Conservation (phyloP, 2,113 vertebrate species). For the Verasper variegatus region DNA sequence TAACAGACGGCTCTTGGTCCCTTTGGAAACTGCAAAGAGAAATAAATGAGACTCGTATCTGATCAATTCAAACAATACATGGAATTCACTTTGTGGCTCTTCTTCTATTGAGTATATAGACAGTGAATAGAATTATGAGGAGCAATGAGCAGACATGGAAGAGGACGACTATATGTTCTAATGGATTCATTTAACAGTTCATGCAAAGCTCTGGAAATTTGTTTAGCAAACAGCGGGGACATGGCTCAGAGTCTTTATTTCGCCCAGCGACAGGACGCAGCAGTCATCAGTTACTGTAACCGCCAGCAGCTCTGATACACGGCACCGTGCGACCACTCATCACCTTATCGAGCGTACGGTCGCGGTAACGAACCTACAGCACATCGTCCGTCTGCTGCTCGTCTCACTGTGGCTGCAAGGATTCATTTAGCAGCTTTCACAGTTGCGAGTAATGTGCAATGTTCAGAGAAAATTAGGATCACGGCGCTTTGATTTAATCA, state of each 20-base stretch:
- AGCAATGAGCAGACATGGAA: not conserved
- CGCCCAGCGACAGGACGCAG: not conserved
- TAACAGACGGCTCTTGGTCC: not conserved
- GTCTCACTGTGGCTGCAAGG: not conserved
- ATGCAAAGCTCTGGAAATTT: not conserved
- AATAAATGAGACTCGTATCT: not conserved
- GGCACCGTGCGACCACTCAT: too few relatives aligned
- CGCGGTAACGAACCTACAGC: not conserved
- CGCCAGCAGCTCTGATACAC: too few relatives aligned
- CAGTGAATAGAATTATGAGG: too few relatives aligned
- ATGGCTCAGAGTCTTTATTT: constrained; percentile 4
- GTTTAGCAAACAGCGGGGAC: not conserved
- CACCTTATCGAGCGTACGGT: too few relatives aligned
- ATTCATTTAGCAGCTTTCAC: not conserved
- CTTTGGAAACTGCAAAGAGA: not conserved
- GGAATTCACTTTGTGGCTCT: too few relatives aligned
- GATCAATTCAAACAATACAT: not conserved
- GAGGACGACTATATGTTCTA: not conserved
- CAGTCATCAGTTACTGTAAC: not conserved
- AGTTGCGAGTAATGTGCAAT: not conserved
- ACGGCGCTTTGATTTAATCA: too few relatives aligned
- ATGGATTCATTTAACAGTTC: not conserved
- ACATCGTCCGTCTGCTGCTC: not conserved
- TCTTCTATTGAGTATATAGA: too few relatives aligned
- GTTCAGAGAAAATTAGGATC: not conserved